Conservation (phyloP, 2,888 invertebrate genomes). For the Timandra comae region DNA sequence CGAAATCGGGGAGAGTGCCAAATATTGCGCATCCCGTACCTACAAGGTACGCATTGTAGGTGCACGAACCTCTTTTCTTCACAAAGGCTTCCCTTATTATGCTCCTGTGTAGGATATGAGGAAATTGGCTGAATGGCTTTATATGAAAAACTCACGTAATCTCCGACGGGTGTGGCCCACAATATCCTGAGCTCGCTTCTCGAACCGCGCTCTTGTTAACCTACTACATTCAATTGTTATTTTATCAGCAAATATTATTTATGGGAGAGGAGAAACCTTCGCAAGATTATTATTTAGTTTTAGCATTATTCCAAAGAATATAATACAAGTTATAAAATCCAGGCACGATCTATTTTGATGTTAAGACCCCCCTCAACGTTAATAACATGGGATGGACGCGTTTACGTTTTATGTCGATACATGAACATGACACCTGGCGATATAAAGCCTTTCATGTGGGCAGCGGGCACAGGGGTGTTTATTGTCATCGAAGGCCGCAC, state of each 20-base stretch:
- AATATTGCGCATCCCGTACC: slow-evolving; percentile 49
- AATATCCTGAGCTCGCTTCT: slow-evolving; percentile 62
- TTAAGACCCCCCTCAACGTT: slow-evolving; percentile 28
- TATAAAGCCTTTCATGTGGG: slow-evolving; percentile 53
- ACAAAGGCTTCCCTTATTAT: slow-evolving; percentile 73
- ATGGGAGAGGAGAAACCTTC: slow-evolving; percentile 4
- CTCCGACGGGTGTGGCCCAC: slow-evolving; percentile 58
- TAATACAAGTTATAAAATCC: slow-evolving; percentile 11
- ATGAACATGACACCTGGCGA: slow-evolving; percentile 49
- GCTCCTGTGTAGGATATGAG: slow-evolving; percentile 70
- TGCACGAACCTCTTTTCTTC: slow-evolving; percentile 66
- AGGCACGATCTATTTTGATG: slow-evolving; percentile 19
- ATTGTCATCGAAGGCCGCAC: slow-evolving; percentile 47
- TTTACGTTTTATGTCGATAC: slow-evolving; percentile 43
- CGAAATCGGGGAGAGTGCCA: slow-evolving; percentile 49
- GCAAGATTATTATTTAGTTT: background rate
- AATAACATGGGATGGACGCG: slow-evolving; percentile 36
- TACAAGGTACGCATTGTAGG: slow-evolving; percentile 62
- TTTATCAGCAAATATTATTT: slow-evolving; percentile 32
- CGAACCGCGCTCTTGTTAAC: slow-evolving; percentile 41
- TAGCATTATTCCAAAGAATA: background rate
- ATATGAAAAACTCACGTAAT: slow-evolving; percentile 74
- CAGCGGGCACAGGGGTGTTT: slow-evolving; percentile 46
- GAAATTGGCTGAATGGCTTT: slow-evolving; percentile 75
- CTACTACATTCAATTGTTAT: slow-evolving; percentile 41